A percentile compares a stretch with the other conserved stretches of the same genome.
Conservation (phyloP, 2,888 invertebrate species). For the Pollenia griseotomentosa region DNA sequence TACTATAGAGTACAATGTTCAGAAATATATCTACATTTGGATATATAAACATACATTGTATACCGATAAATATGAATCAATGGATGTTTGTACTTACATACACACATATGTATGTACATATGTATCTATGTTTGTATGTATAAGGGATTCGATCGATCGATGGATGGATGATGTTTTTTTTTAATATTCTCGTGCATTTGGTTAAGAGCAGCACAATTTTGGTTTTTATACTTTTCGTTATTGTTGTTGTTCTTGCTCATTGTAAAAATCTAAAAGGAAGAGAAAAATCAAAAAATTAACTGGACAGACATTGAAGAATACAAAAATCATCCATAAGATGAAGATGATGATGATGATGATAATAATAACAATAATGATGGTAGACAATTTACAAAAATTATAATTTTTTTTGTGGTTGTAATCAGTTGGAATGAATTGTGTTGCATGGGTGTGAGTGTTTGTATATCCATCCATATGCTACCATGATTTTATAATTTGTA, state of each 20-base stretch:
- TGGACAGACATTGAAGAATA: constrained; percentile 25
- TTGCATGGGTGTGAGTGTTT: neutral
- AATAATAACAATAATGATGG: constrained; percentile 13
- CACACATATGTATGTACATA: neutral
- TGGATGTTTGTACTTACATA: neutral
- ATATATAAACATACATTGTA: neutral
- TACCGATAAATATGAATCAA: neutral
- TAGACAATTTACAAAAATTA: constrained; percentile 7
- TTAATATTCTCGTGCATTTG: constrained; percentile 27
- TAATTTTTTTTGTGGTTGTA: constrained; percentile 30
- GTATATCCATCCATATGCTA: neutral
- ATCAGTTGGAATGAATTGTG: constrained; percentile 36
- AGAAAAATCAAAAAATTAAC: constrained; percentile 40
- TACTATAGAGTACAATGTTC: neutral
- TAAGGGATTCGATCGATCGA: constrained; percentile 45
- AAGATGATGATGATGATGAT: neutral
- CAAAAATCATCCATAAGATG: constrained; percentile 2
- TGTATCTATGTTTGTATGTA: neutral
- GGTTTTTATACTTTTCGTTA: constrained; percentile 1
- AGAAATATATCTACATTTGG: neutral
- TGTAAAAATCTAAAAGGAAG: constrained; percentile 15
- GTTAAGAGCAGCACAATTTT: constrained; percentile 24
- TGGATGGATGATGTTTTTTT: constrained; percentile 25
- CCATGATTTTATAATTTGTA: neutral
- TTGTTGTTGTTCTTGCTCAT: neutral